Conservation (phyloP, 2,888 invertebrate genomes). For the Mamestra brassicae region DNA sequence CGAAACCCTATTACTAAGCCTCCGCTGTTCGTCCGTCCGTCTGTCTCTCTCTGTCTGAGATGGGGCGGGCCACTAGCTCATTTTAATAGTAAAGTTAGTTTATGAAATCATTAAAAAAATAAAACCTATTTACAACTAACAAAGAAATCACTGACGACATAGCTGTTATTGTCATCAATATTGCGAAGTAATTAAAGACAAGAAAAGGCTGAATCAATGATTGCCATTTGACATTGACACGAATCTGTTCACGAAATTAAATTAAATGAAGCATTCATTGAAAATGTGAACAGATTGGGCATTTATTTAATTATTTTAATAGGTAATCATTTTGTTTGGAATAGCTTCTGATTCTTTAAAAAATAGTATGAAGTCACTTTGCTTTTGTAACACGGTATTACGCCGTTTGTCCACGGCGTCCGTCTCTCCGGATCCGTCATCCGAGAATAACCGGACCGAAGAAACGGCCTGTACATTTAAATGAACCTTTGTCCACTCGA, state of each 20-base stretch:
- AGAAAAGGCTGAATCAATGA: constrained; percentile 26
- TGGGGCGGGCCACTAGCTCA: too few relatives aligned
- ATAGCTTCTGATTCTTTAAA: not conserved
- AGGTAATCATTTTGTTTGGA: not conserved
- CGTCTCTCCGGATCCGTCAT: too few relatives aligned
- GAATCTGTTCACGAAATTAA: constrained; percentile 15
- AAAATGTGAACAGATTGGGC: not conserved
- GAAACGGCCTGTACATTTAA: too few relatives aligned
- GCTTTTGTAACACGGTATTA: too few relatives aligned
- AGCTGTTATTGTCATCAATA: not conserved
- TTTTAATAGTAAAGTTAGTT: too few relatives aligned
- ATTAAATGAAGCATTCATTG: constrained; percentile 47
- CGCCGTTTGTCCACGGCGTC: too few relatives aligned
- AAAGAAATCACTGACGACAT: not conserved
- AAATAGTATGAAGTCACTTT: too few relatives aligned
- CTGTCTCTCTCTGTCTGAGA: too few relatives aligned
- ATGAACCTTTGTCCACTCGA: too few relatives aligned
- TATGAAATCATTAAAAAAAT: not conserved
- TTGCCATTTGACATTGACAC: constrained; percentile 47
- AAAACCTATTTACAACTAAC: not conserved
- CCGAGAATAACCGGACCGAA: too few relatives aligned
- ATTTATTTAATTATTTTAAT: not conserved
- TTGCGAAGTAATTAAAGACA: constrained; percentile 28
- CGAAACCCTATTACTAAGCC: too few relatives aligned
- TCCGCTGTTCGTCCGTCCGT: too few relatives aligned